These are phyloP conservation scores for Itoplectis maculator DNA, from an alignment of 2,888 invertebrate species.

Conservation along the genomic window DNA sequence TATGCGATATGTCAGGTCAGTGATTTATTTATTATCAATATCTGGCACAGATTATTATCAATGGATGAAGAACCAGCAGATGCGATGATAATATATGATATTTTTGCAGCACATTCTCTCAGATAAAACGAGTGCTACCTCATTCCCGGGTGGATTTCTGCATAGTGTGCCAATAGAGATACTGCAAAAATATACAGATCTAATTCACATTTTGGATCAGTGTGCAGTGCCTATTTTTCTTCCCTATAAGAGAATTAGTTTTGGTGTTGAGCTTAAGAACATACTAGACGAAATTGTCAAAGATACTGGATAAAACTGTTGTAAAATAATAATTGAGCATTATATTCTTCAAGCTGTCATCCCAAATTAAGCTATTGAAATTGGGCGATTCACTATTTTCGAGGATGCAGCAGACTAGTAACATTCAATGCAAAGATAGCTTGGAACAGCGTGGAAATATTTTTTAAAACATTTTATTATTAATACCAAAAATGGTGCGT, in stretches of 20 bases:
- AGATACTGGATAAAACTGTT: conserved; percentile 59
- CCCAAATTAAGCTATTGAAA: neutral
- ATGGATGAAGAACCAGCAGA: neutral
- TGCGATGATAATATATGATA: neutral
- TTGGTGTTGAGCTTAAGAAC: conserved; percentile 75
- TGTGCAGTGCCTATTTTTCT: conserved; percentile 76
- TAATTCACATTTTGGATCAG: conserved; percentile 76
- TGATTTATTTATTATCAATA: conserved; percentile 50
- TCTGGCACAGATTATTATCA: conserved; percentile 13
- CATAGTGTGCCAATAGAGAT: conserved; percentile 79
- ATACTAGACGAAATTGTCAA: conserved; percentile 74
- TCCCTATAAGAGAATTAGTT: conserved; percentile 74
- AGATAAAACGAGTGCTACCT: conserved; percentile 74
- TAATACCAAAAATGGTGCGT: conserved; percentile 10
- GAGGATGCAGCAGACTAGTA: neutral
- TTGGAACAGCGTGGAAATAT: neutral
- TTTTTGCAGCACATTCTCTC: conserved; percentile 81
- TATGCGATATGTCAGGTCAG: conserved; percentile 89
- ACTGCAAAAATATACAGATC: conserved; percentile 75
- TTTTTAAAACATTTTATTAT: conserved; percentile 42
- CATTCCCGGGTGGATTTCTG: conserved; percentile 83
- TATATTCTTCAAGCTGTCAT: neutral
- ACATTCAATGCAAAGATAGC: neutral
- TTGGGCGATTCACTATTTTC: neutral
- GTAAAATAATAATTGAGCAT: neutral